Percentiles rank a stretch among this genome's conserved stretches.
Evolutionary conservation across 2,888 invertebrate genomes (phyloP).

Genomic region (Plagodis pulveraria): DNA sequence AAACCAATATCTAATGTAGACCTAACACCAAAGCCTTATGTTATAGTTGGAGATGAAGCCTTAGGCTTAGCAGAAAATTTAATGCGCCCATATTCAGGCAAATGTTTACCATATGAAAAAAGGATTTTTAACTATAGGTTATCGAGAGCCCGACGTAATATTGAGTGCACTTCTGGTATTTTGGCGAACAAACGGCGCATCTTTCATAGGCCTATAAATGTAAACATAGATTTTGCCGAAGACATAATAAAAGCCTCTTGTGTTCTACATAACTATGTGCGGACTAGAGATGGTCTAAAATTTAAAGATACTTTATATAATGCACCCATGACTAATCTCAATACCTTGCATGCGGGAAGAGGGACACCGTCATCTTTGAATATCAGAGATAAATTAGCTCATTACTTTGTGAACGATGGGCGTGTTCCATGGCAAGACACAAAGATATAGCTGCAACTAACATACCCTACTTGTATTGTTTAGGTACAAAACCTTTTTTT

Average conservation of each 20-base stretch:
- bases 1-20: slow-evolving; percentile 36
- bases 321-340: slow-evolving; percentile 35
- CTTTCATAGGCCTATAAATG: slow-evolving; percentile 39
- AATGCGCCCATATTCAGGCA: slow-evolving; percentile 42
- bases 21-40: slow-evolving; percentile 32
- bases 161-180: too few species aligned
- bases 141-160: too few species aligned
- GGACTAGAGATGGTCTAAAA: slow-evolving; percentile 39
- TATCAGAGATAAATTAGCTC: slow-evolving; percentile 41
- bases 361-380: slow-evolving; percentile 33
- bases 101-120: slow-evolving; percentile 40
- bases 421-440: slow-evolving; percentile 42
- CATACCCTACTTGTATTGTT: slow-evolving; percentile 31
- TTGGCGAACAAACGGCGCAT: too few species aligned
- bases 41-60: slow-evolving; percentile 46
- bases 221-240: slow-evolving; percentile 37
- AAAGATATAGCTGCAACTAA: slow-evolving; percentile 34
- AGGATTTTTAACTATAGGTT: too few species aligned
- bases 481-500: slow-evolving; percentile 29
- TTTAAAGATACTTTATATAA: slow-evolving; percentile 1
- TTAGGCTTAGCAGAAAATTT: slow-evolving; percentile 43
- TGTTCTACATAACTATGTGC: slow-evolving; percentile 39
- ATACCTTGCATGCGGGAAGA: slow-evolving; percentile 37
- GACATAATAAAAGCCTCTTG: slow-evolving; percentile 41
- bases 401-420: slow-evolving; percentile 41